Evolutionary conservation across 2,888 invertebrate species (phyloP), one percentile per base, ranked within the genome.

Genomic region (Agelastica alni): DNA sequence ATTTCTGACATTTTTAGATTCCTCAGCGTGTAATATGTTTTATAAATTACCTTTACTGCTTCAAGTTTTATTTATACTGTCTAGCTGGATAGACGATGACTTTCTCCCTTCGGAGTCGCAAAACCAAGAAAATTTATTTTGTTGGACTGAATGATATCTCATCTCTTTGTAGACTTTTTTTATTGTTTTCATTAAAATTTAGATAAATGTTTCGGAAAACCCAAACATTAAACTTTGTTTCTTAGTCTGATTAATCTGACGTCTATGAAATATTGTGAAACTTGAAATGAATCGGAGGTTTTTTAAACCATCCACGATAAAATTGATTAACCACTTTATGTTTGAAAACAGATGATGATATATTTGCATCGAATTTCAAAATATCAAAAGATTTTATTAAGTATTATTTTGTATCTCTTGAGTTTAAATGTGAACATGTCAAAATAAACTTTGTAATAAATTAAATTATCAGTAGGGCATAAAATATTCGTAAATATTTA

Each of bases 81-180:
- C 68, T 63, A 63, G 66, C 66, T 63, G 71, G 68, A 71, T 69
- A 65, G 71, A 72, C 68, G 69, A 70, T 71, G 72, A 72, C 71
- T 72, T 68, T 63, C 9, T 42, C 48, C 67, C 67, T 62, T 62
- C 63, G 71, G 71, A 72, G 71, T 69, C 70, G 57, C 61, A 58
- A 59, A 65, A 71, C 70, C 72, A 70, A 66, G 64, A 68, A 72
- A 71, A 70, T 72, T 73, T 73, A 71, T 72, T 70, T 70, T 67
- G 66, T 64, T 65, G 64, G 69, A 57, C 64, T 52, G 45, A 52
- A 32, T 51, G 48, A 58, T 58, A 52, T 52, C 52, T 52, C 45
- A 42, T 45, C 51, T 55, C 34, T 44, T 54, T 42, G 31, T 47
- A 31, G 51, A 48, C 51, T 57, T 54, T 58, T 58, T 58, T 53